A percentile compares a stretch with the other conserved stretches of the same genome.
phyloP scores from a whole-genome alignment of 2,888 invertebrate species.

The Volucella inanis region DNA sequence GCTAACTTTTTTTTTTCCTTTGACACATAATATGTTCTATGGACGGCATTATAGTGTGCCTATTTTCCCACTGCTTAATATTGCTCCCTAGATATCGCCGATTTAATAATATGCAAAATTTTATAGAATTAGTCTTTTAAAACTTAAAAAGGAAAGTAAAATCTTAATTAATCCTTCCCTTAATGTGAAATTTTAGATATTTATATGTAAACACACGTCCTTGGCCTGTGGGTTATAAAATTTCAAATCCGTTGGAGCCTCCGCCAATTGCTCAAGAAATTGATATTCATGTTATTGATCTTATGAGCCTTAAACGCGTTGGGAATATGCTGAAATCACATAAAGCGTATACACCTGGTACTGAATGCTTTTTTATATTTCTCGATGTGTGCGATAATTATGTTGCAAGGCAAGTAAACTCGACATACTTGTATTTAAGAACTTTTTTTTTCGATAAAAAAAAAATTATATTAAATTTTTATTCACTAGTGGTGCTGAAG shows the following conservation, averaged over 20 bases:
- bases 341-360: constrained; percentile 92
- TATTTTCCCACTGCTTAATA: too few species aligned
- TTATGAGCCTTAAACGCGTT: constrained; percentile 89
- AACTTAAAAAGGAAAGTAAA: too few species aligned
- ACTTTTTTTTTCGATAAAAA: neutral
- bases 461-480: constrained; percentile 1
- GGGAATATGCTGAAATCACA: constrained; percentile 91
- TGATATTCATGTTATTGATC: constrained; percentile 93
- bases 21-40: too few species aligned
- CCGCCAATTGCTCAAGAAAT: constrained; percentile 94
- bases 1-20: too few species aligned
- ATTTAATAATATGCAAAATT: too few species aligned
- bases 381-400: constrained; percentile 92
- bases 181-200: constrained; percentile 84
- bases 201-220: constrained; percentile 92
- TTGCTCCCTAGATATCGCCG: too few species aligned
- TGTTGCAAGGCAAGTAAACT: constrained; percentile 87
- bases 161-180: too few species aligned
- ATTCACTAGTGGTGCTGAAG: constrained; percentile 89
- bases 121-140: too few species aligned
- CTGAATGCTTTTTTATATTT: constrained; percentile 94
- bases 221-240: constrained; percentile 90
- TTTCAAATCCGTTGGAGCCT: constrained; percentile 90
- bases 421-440: neutral
- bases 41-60: too few species aligned